These are phyloP conservation scores for Falco rusticolus DNA, from an alignment of 2,797 vertebrate species.

Conservation along the genomic window DNA sequence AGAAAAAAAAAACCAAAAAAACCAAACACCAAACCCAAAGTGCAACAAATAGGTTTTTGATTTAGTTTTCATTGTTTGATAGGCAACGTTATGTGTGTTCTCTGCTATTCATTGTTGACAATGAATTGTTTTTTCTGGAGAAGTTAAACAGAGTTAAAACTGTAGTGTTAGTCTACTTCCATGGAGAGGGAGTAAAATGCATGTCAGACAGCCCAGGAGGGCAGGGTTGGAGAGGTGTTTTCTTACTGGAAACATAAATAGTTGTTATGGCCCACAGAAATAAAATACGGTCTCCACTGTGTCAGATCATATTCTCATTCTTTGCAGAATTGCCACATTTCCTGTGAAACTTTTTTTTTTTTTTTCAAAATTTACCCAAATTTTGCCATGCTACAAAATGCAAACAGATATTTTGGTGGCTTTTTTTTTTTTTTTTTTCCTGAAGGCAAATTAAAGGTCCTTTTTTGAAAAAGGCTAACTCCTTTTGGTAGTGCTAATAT, in stretches of 20 bases:
- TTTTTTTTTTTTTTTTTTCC: neutral
- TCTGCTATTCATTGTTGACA: neutral
- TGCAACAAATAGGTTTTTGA: neutral
- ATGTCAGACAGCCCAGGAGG: neutral
- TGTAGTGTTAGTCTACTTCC: neutral
- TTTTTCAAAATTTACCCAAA: neutral
- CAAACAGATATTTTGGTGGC: neutral
- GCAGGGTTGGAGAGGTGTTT: neutral
- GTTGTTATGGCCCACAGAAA: neutral
- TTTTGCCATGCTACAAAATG: rapidly evolving
- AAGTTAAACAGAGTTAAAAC: neutral
- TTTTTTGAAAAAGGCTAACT: neutral
- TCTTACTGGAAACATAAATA: neutral
- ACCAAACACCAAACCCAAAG: too few relatives aligned
- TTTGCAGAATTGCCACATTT: neutral
- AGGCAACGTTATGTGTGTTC: neutral
- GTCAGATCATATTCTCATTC: neutral
- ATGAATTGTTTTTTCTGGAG: neutral
- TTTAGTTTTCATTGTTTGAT: neutral
- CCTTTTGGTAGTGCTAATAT: neutral
- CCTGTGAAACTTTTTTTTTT: neutral
- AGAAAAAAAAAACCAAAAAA: too few relatives aligned
- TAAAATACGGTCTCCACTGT: neutral
- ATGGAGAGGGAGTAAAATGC: neutral
- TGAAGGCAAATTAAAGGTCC: neutral